phyloP scores from a whole-genome alignment of 2,113 vertebrate species.

The Microcebus lehilahytsara region DNA sequence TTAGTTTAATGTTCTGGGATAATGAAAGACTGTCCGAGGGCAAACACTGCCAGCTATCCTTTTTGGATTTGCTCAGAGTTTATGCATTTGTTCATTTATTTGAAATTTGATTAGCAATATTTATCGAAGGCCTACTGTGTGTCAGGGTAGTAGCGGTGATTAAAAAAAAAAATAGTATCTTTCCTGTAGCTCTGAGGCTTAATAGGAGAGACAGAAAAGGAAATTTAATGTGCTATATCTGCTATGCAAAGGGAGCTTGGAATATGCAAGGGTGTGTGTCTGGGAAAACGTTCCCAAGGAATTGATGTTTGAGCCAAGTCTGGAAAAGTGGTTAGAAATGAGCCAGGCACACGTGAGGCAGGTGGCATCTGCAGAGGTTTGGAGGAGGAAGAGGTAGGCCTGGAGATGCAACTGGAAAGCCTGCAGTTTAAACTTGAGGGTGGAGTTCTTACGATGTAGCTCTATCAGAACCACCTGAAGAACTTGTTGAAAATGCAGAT shows the following conservation, averaged over 20 bases:
- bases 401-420: neutral
- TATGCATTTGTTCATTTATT: neutral
- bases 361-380: neutral
- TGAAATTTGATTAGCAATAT: neutral
- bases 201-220: neutral
- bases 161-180: neutral
- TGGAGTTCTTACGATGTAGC: neutral
- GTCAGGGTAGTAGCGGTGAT: neutral
- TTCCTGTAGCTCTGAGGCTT: neutral
- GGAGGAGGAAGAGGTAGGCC: too few relatives aligned
- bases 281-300: neutral
- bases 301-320: neutral
- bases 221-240: neutral
- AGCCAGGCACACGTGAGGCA: neutral
- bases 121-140: neutral
- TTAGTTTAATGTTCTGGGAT: constrained; percentile 30
- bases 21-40: constrained; percentile 1
- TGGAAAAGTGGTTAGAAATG: neutral
- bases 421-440: neutral
- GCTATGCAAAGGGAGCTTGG: neutral
- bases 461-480: neutral
- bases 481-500: neutral
- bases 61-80: constrained; percentile 31
- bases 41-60: neutral
- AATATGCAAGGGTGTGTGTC: neutral